Base-by-base conservation (phyloP, 2,797 vertebrate species). In the Peromyscus nudipes region DNA sequence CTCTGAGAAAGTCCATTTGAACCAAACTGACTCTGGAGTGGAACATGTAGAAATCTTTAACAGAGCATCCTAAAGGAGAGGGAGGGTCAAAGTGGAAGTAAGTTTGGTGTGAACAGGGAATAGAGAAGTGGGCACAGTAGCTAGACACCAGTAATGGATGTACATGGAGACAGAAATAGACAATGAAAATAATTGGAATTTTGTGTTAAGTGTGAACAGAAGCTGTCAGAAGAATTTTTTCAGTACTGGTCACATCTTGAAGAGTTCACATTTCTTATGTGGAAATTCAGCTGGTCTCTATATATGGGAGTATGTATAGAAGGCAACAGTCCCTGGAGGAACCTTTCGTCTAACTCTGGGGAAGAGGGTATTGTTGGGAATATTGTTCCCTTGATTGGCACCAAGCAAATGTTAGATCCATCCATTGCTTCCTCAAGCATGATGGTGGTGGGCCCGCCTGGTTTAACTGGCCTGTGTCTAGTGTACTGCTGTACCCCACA, bases 341-440 rank as follows among this genome's bases (percentile, higher is more conserved):
- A 6, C 67, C 49, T 57, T 96, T 97, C 85, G 25, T 79, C 31
- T 85, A 93, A 93, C 46, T 76, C 79, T 92, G 83, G 8, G 21
- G 40, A 94, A 96, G 62, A 83, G 67, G 19, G 43, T 17, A 64
- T 25, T 9, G 34, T 55, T 73, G 49, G 43, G 52, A 93, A 11
- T 19, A 71, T 71, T 71, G n/a, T 82, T 90, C 85, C 67, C 91
- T 86, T 92, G 62, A 37, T 92, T 37, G 62, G 83, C 79, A 64
- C 25, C 37, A 85, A 86, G 27, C 82, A 80, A 31, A 86, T 49
- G 83, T 69, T 67, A 55, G 64, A 67, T 67, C 85, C 21, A 52
- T 49, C 60, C 40, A 52, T 84, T 86, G 17, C 69, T 73, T 86
- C 75, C 43, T 91, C 55, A 31, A 79, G 57, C 31, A 11, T 52